Conservation (phyloP, 2,113 vertebrate genomes). For the Planiliza haematocheilus region DNA sequence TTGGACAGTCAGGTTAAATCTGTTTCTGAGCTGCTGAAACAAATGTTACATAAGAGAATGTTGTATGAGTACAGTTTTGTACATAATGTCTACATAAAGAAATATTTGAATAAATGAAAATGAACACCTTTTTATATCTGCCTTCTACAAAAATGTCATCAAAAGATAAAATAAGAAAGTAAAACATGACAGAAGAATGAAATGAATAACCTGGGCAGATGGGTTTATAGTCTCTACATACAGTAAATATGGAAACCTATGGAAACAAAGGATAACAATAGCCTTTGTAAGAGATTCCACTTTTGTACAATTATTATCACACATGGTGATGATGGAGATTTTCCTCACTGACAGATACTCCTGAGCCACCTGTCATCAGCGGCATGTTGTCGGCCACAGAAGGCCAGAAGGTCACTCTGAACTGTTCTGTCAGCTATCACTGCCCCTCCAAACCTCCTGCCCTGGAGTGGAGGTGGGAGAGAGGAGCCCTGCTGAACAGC, state of each 20-base stretch:
- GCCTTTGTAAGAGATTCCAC: neutral
- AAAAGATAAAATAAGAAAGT: no score
- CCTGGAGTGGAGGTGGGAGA: constrained; percentile 77
- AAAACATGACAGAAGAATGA: no score
- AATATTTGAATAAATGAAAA: no score
- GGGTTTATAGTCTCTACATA: neutral
- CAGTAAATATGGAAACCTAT: no score
- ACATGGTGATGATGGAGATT: neutral
- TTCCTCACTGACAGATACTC: constrained; percentile 63
- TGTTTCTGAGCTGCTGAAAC: neutral
- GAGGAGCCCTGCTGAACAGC: constrained; percentile 52
- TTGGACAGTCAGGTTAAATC: neutral
- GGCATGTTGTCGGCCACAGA: constrained; percentile 69
- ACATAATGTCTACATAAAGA: no score
- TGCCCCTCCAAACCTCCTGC: constrained; percentile 77
- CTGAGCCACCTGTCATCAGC: constrained; percentile 73
- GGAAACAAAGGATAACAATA: no score
- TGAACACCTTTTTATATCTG: no score
- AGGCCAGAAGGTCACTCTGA: constrained; percentile 77
- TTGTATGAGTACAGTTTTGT: neutral
- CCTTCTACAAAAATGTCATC: no score
- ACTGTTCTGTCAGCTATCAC: constrained; percentile 77
- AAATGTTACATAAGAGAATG: neutral
- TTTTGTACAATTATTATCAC: neutral
- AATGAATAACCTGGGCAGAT: no score